These are phyloP conservation scores for Henicopernis longicauda DNA, from an alignment of 2,113 vertebrate genomes.

Conservation along the genomic window DNA sequence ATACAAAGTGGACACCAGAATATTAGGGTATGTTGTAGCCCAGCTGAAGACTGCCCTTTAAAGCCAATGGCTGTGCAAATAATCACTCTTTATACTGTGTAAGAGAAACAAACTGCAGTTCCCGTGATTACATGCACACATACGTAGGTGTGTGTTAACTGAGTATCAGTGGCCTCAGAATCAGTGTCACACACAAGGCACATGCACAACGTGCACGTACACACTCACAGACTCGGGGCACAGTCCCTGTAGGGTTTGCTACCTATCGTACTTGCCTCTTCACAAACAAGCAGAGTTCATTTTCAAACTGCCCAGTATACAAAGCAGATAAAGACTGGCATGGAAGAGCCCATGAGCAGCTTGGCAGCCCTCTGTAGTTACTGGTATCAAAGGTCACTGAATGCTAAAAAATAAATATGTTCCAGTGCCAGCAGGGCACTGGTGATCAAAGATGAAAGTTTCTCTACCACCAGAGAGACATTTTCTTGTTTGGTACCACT, in stretches of 20 bases:
- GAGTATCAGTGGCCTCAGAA: not conserved
- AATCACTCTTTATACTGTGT: not conserved
- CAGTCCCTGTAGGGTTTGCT: not conserved
- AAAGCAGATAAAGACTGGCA: slow-evolving; percentile 42
- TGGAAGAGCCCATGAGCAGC: slow-evolving; percentile 24
- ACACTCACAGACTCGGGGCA: not conserved
- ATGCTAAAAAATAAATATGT: slow-evolving; percentile 52
- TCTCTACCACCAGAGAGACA: not conserved
- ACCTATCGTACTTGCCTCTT: not conserved
- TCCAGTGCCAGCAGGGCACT: not conserved
- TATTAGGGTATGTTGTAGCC: not conserved
- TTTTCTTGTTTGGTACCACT: not conserved
- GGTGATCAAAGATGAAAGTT: not conserved
- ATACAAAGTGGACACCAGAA: not conserved
- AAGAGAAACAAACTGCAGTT: not conserved
- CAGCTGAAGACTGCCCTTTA: not conserved
- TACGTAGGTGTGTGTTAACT: not conserved
- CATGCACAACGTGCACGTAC: not conserved
- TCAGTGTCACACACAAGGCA: not conserved
- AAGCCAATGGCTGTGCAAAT: not conserved
- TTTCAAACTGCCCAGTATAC: not conserved
- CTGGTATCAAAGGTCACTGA: slow-evolving; percentile 51
- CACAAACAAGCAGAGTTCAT: slow-evolving; percentile 7
- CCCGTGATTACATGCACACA: not conserved
- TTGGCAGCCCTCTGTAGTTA: not conserved